These are phyloP conservation scores for Lymantria monacha DNA, from an alignment of 2,888 invertebrate species.

Conservation along the genomic window DNA sequence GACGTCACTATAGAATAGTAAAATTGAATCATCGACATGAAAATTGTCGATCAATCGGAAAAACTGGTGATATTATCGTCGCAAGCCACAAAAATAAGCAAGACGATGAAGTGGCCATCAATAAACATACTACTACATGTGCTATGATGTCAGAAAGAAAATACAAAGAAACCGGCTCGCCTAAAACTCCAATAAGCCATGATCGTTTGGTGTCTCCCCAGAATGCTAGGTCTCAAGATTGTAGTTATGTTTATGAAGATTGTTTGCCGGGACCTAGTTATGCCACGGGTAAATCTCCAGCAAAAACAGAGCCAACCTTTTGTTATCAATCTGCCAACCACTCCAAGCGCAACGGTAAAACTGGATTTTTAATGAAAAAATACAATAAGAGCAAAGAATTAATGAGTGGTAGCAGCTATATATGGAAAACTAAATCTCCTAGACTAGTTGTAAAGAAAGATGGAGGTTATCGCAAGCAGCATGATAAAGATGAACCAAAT, in stretches of 20 bases:
- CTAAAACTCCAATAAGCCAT: slow-evolving; percentile 50
- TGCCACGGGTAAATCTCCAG: slow-evolving; percentile 36
- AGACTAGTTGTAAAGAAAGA: slow-evolving; percentile 64
- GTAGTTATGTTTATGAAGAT: slow-evolving; percentile 42
- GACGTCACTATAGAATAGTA: slow-evolving; percentile 74
- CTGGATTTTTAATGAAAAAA: slow-evolving; percentile 28
- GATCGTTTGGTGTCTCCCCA: slow-evolving; percentile 46
- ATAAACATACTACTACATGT: slow-evolving; percentile 52
- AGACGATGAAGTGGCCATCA: slow-evolving; percentile 48
- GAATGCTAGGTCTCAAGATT: slow-evolving; percentile 32
- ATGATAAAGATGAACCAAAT: slow-evolving; percentile 54
- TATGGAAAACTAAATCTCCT: slow-evolving; percentile 48
- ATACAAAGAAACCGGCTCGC: slow-evolving; percentile 40
- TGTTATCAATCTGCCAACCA: slow-evolving; percentile 56
- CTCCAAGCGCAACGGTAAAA: slow-evolving; percentile 14
- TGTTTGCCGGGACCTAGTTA: slow-evolving; percentile 65
- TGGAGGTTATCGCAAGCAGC: slow-evolving; percentile 47
- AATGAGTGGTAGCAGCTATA: slow-evolving; percentile 54
- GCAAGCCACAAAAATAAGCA: slow-evolving; percentile 69
- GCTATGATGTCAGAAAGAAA: slow-evolving; percentile 42
- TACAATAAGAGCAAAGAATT: slow-evolving; percentile 29
- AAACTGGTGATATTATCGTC: slow-evolving; percentile 75
- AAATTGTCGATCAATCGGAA: slow-evolving; percentile 64
- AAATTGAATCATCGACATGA: slow-evolving; percentile 72
- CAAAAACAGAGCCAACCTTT: slow-evolving; percentile 54